These are phyloP conservation scores for Orius insidiosus DNA, from an alignment of 1,140 invertebrate genomes.

Conservation along the genomic window DNA sequence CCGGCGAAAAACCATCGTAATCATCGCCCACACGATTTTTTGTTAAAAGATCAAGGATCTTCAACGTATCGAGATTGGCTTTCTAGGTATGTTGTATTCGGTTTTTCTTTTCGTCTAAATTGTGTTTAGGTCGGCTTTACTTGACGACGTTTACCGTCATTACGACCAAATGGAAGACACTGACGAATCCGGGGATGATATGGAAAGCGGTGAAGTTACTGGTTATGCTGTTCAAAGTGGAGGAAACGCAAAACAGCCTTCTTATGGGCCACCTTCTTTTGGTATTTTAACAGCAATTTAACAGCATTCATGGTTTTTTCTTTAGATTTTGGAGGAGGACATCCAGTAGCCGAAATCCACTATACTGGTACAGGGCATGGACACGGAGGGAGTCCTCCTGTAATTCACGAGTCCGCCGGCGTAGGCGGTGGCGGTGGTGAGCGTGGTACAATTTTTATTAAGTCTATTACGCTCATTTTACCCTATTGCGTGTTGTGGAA, in stretches of 20 bases:
- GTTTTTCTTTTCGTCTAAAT: neutral
- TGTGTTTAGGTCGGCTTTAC: constrained; percentile 32
- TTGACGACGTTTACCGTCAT: constrained; percentile 42
- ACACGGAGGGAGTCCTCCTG: no score
- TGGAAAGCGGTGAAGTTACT: constrained; percentile 18
- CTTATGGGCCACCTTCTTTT: neutral
- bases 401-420: no score
- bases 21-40: constrained; percentile 22
- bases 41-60: constrained; percentile 44
- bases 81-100: constrained; percentile 32
- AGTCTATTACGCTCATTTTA: no score
- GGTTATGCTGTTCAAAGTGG: constrained; percentile 17
- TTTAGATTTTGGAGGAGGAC: no score
- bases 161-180: constrained; percentile 22
- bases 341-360: no score
- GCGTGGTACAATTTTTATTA: no score
- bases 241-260: neutral
- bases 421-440: no score
- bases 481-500: no score
- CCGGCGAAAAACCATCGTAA: constrained; percentile 25
- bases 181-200: constrained; percentile 6
- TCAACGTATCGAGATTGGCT: constrained; percentile 48
- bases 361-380: no score
- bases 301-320: no score
- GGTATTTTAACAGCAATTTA: no score